Evolutionary conservation across 2,888 invertebrate genomes (phyloP).

Genomic region (Sphinx pinastri): DNA sequence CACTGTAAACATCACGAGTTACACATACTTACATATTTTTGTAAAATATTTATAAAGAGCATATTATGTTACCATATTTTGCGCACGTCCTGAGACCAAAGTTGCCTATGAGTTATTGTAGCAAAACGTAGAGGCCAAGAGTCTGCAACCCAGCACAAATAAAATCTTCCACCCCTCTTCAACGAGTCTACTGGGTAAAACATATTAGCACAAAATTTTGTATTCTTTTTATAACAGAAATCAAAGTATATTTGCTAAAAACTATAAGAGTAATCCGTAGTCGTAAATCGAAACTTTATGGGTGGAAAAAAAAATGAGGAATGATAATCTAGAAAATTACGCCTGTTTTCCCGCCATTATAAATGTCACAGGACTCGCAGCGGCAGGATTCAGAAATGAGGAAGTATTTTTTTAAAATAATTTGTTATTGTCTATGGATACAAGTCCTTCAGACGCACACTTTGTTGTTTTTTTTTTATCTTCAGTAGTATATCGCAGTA

Average conservation of each 20-base stretch:
- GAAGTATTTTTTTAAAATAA: no score
- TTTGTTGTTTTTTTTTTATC: no score
- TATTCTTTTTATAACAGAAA: background rate
- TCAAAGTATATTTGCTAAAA: no score
- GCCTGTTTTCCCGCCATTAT: slow-evolving; percentile 42
- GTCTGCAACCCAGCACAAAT: slow-evolving; percentile 77
- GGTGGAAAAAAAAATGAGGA: background rate
- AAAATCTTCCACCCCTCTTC: slow-evolving; percentile 71
- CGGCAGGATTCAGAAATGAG: no score
- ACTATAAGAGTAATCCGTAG: no score
- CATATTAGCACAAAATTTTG: slow-evolving; percentile 50
- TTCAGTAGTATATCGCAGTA: no score
- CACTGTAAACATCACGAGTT: slow-evolving; percentile 48
- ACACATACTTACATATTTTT: background rate
- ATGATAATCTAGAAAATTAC: slow-evolving; percentile 29
- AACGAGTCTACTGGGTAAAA: slow-evolving; percentile 72
- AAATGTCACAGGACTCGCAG: background rate
- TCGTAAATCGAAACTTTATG: background rate
- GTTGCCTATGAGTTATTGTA: slow-evolving; percentile 64
- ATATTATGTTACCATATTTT: slow-evolving; percentile 60
- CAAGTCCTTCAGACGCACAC: no score
- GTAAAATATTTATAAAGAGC: background rate
- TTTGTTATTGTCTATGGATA: no score
- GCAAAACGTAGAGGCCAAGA: slow-evolving; percentile 75
- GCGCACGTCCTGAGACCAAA: slow-evolving; percentile 72